Evolutionary conservation across 1,140 invertebrate species (phyloP).

Genomic region (Helicoverpa zea): DNA sequence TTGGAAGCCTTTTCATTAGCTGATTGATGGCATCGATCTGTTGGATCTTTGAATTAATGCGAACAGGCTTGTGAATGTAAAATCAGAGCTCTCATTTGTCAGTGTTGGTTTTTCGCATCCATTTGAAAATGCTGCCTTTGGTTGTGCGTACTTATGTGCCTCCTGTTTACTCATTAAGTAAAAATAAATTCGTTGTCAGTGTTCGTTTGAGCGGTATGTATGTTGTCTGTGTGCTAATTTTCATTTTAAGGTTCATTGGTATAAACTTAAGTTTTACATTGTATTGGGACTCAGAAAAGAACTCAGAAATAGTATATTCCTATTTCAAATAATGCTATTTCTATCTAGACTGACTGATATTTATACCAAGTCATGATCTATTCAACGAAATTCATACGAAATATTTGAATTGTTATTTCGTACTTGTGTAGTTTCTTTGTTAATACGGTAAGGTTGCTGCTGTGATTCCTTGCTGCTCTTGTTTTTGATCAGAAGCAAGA

Average conservation of each 20-base stretch:
- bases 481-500: neutral
- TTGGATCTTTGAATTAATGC: slow-evolving; percentile 44
- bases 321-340: no score
- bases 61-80: slow-evolving; percentile 37
- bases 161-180: slow-evolving; percentile 31
- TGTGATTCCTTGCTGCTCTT: neutral
- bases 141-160: neutral
- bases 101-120: slow-evolving; percentile 43
- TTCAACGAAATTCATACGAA: no score
- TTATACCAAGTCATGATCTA: no score
- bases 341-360: no score
- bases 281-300: no score
- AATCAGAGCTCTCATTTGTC: slow-evolving; percentile 48
- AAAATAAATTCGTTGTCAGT: slow-evolving; percentile 17
- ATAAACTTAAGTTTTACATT: neutral
- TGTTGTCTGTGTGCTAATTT: neutral
- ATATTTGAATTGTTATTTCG: neutral
- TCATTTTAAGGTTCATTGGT: neutral
- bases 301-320: neutral
- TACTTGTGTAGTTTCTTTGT: neutral
- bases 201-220: neutral
- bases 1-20: slow-evolving; percentile 42
- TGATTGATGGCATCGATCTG: slow-evolving; percentile 45
- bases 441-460: neutral
- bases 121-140: slow-evolving; percentile 27